phyloP scores from a whole-genome alignment of 2,888 invertebrate genomes.

The Eupeodes luniger region DNA sequence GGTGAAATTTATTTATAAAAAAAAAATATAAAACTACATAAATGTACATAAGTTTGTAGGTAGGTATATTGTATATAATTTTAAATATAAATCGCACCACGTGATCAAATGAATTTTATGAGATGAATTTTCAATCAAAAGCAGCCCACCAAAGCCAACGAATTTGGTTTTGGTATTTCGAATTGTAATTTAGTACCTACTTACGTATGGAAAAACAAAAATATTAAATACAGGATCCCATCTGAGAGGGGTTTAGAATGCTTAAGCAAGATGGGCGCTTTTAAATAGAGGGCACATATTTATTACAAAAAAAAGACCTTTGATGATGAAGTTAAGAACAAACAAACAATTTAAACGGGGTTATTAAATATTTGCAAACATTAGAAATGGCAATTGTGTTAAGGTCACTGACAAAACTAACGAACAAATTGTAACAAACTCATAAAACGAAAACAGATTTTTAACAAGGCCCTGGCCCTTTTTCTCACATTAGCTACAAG shows the following conservation, averaged over 20 bases:
- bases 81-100: slow-evolving; percentile 62
- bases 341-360: too few species aligned
- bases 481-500: too few species aligned
- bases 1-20: slow-evolving; percentile 38
- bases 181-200: slow-evolving; percentile 16
- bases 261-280: neutral
- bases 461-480: too few species aligned
- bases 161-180: slow-evolving; percentile 23
- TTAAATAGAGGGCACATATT: neutral
- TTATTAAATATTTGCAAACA: too few species aligned
- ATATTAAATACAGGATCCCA: too few species aligned
- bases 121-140: slow-evolving; percentile 77
- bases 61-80: neutral
- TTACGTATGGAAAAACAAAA: neutral
- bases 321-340: too few species aligned
- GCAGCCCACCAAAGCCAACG: slow-evolving; percentile 36
- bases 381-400: too few species aligned
- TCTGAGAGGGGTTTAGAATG: neutral
- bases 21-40: neutral
- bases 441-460: too few species aligned
- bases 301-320: neutral
- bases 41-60: neutral
- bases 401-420: too few species aligned
- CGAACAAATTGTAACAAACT: too few species aligned
- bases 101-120: slow-evolving; percentile 76